Evolutionary conservation across 23 tunicate genomes (phyloP).

Genomic region (Aplidium turbinatum): DNA sequence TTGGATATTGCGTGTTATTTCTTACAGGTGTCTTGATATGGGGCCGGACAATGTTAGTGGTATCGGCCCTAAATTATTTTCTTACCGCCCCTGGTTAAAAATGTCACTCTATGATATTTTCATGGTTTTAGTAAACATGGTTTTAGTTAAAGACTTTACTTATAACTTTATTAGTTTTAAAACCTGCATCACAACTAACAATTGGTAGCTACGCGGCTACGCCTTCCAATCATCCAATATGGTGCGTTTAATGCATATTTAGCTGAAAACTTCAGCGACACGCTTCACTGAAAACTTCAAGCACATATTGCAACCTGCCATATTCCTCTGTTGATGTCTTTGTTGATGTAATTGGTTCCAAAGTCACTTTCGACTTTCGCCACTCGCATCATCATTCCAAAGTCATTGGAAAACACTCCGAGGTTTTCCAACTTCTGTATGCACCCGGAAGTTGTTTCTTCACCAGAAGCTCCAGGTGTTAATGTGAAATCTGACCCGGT

Average conservation of each 20-base stretch:
- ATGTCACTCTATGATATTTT: too few species aligned
- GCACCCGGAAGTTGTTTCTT: conserved; percentile 43
- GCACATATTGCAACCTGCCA: conserved; percentile 49
- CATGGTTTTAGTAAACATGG: too few species aligned
- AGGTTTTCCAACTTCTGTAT: conserved; percentile 27
- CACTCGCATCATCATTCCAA: conserved; percentile 37
- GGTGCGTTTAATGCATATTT: background rate
- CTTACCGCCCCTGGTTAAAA: too few species aligned
- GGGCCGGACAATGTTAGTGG: too few species aligned
- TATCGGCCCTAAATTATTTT: too few species aligned
- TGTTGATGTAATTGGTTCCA: conserved; percentile 14
- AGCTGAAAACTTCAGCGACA: background rate
- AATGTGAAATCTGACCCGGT: conserved; percentile 37
- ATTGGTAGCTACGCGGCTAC: too few species aligned
- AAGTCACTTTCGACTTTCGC: conserved; percentile 49
- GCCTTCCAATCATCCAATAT: too few species aligned
- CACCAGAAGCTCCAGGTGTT: conserved; percentile 35
- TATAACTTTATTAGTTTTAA: too few species aligned
- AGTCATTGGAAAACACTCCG: conserved; percentile 32
- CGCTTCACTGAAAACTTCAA: background rate
- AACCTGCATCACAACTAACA: too few species aligned
- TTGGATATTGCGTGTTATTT: too few species aligned
- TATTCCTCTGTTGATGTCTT: conserved; percentile 20
- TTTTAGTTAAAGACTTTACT: too few species aligned
- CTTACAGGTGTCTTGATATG: too few species aligned